Conservation (phyloP, 2,888 invertebrate genomes). For the Drosophila paramelanica region DNA sequence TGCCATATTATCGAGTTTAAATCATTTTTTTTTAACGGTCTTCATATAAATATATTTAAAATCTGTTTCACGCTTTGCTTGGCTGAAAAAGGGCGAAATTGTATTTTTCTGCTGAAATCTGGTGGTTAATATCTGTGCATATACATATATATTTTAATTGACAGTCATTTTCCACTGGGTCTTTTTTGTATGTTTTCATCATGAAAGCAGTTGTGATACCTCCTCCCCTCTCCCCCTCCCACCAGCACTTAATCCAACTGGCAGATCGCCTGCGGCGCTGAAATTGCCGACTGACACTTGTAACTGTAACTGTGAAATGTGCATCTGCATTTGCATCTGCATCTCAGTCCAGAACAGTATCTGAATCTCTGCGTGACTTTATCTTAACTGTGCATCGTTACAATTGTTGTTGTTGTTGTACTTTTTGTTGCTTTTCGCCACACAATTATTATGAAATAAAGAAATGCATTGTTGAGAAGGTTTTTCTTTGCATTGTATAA, state of each 20-base stretch:
- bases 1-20: too few relatives aligned
- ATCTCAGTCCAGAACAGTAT: slow-evolving; percentile 6
- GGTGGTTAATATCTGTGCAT: too few relatives aligned
- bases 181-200: not conserved
- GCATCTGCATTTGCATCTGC: slow-evolving; percentile 1
- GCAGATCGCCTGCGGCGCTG: slow-evolving; percentile 20
- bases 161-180: not conserved
- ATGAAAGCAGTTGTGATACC: not conserved
- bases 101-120: too few relatives aligned
- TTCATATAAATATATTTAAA: too few relatives aligned
- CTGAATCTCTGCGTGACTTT: slow-evolving; percentile 19
- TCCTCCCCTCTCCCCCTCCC: too few relatives aligned
- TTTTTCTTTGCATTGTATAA: slow-evolving; percentile 22
- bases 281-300: slow-evolving; percentile 36
- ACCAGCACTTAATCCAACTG: not conserved
- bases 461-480: slow-evolving; percentile 59
- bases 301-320: slow-evolving; percentile 17
- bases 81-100: too few relatives aligned
- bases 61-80: too few relatives aligned
- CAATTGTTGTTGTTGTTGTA: slow-evolving; percentile 19
- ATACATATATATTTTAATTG: too few relatives aligned
- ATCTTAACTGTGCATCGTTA: slow-evolving; percentile 13
- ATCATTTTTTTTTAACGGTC: too few relatives aligned
- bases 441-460: slow-evolving; percentile 61
- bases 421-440: slow-evolving; percentile 15